Evolutionary conservation across 2,888 invertebrate species (phyloP).

Genomic region (Psylliodes chrysocephalus): DNA sequence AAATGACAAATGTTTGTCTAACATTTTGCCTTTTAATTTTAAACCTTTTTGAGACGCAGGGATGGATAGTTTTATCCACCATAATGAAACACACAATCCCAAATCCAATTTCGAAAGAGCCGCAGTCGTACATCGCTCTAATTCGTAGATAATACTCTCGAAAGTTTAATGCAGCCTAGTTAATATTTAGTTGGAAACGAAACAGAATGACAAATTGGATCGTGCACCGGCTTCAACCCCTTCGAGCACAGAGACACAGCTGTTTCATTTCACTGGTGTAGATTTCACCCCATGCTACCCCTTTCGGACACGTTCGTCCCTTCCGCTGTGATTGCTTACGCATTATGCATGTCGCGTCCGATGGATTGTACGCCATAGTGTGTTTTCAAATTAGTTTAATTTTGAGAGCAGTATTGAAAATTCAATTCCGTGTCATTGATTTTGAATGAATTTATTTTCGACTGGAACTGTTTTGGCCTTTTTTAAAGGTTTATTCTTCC

Average conservation of each 20-base stretch:
- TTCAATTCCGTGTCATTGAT: conserved; percentile 14
- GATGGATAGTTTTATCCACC: not conserved
- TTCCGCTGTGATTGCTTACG: conserved; percentile 62
- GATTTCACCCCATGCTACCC: conserved; percentile 46
- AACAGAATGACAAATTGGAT: conserved; percentile 58
- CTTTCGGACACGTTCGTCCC: conserved; percentile 51
- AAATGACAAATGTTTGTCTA: no score
- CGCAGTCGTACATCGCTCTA: conserved; percentile 22
- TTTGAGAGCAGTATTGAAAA: conserved; percentile 24
- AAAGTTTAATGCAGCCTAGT: conserved; percentile 47
- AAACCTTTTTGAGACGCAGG: not conserved
- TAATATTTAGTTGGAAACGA: conserved; percentile 53
- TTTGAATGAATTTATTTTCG: not conserved
- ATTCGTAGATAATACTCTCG: conserved; percentile 33
- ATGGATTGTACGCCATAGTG: conserved; percentile 37
- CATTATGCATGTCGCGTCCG: conserved; percentile 65
- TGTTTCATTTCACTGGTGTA: conserved; percentile 57
- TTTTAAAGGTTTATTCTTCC: no score
- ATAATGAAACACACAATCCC: conserved; percentile 14
- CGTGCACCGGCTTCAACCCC: conserved; percentile 51
- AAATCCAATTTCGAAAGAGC: conserved; percentile 29
- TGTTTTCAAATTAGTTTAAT: conserved; percentile 47
- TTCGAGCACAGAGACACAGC: conserved; percentile 60
- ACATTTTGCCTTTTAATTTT: not conserved
- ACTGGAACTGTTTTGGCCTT: not conserved